Base-by-base conservation (phyloP, 2,797 vertebrate genomes). In the Gallinago solitaria region DNA sequence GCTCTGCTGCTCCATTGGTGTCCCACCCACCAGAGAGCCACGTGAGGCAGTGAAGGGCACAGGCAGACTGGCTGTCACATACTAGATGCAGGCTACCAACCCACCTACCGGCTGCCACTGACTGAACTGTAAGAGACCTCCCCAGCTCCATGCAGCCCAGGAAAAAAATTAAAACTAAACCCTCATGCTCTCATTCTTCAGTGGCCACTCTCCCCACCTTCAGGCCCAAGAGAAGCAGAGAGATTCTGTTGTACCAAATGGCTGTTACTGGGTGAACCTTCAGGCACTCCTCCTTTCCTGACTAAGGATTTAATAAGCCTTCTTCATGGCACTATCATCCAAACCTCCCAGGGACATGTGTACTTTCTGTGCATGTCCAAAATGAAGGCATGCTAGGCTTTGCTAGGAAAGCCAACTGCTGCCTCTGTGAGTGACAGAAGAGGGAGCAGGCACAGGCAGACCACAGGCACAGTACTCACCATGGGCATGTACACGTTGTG, bases 401-500 rank as follows among this genome's bases (percentile, higher is more conserved):
- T n/a, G 28, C 67, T 39, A 74, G 43, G 56, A 83, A 70, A 74
- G 32, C 56, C 84, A 89, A 83, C 24, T 1, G 1, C 19, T 30
- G 27, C 23, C 71, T 73, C 30, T 69, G 1, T 39, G 24, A 27
- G 32, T 45, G 45, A 56, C 7, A 4, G 71, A 81, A 48, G 51
- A 64, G 21, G 33, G 21, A 91, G 33, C 9, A 76, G 61, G 37
- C 37, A 41, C 48, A 77, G 0, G 2, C 61, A 78, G 69, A 43
- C 14, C 50, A 32, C 12, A 39, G 33, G 56, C 3, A 1, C 13
- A 5, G 68, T 33, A 87, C 98, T 98, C 93, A 99, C 99, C 99
- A 98, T 98, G 90, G 99, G 99, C 99, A 99, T 99, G 97, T 99
- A 99, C 97, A 99, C 99, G 4, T 98, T 98, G 98, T 99, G 99